These are phyloP conservation scores for Amphiprion clarkii DNA, from an alignment of 2,797 vertebrate genomes.

Conservation along the genomic window DNA sequence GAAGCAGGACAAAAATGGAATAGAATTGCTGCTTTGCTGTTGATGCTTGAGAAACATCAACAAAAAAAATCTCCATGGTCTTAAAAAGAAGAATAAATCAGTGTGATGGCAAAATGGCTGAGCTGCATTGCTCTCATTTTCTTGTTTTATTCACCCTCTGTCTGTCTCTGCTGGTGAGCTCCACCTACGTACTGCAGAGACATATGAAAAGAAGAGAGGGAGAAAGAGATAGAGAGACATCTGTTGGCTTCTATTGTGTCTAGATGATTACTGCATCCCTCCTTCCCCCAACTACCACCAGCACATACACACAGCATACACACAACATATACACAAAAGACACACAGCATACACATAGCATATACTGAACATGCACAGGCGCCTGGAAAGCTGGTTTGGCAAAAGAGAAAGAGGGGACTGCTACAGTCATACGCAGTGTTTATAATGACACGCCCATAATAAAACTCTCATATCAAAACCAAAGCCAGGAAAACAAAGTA, in stretches of 20 bases:
- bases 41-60: constrained; percentile 15
- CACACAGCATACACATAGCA: background rate
- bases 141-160: constrained; percentile 44
- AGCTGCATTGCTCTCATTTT: constrained; percentile 47
- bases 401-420: constrained; percentile 13
- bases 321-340: constrained; percentile 2
- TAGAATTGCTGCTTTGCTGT: constrained; percentile 19
- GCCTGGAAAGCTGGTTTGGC: constrained; percentile 37
- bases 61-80: constrained; percentile 8
- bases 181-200: constrained; percentile 62
- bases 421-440: constrained; percentile 10
- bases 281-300: background rate
- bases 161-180: constrained; percentile 52
- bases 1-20: constrained; percentile 1
- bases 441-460: constrained; percentile 19
- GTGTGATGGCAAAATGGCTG: constrained; percentile 47
- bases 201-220: constrained; percentile 45
- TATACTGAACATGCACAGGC: background rate
- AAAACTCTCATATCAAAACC: constrained; percentile 8
- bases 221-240: constrained; percentile 48
- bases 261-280: constrained; percentile 32
- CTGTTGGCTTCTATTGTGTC: constrained; percentile 58
- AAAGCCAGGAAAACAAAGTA: background rate
- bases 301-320: constrained; percentile 16
- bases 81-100: constrained; percentile 49